Conservation (phyloP, 1,140 invertebrate genomes). For the Nymphalis io region DNA sequence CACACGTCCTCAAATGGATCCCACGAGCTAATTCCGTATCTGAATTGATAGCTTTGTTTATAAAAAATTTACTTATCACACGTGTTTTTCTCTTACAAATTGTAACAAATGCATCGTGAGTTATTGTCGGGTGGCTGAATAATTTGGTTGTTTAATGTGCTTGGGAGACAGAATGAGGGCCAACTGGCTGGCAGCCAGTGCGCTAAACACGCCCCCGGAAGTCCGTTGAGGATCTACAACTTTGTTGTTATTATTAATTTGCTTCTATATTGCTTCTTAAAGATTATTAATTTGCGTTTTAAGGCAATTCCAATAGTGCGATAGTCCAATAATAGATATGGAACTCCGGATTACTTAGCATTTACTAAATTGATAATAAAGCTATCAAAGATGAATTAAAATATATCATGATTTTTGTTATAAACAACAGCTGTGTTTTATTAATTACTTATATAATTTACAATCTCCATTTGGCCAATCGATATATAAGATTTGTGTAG, state of each 20-base stretch:
- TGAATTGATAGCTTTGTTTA: slow-evolving; percentile 58
- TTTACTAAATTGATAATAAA: too few relatives aligned
- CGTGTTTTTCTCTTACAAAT: slow-evolving; percentile 48
- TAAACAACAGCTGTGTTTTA: too few relatives aligned
- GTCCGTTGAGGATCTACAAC: slow-evolving; percentile 10
- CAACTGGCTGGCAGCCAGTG: slow-evolving; percentile 64
- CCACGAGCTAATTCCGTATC: slow-evolving; percentile 39
- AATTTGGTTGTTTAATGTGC: slow-evolving; percentile 60
- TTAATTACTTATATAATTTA: too few relatives aligned
- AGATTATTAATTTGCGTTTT: neutral
- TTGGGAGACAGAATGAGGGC: slow-evolving; percentile 41
- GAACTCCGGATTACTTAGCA: too few relatives aligned
- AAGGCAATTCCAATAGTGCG: too few relatives aligned
- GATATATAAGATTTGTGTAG: neutral
- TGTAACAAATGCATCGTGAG: slow-evolving; percentile 50
- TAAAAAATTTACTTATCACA: slow-evolving; percentile 40
- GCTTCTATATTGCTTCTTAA: neutral
- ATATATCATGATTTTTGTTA: too few relatives aligned
- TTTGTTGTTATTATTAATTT: slow-evolving; percentile 11
- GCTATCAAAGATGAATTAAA: too few relatives aligned
- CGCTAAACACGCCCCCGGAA: slow-evolving; percentile 33
- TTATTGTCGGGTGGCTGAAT: slow-evolving; percentile 49
- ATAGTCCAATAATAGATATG: too few relatives aligned
- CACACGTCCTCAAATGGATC: slow-evolving; percentile 19
- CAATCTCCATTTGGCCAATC: too few relatives aligned